Percentiles rank a stretch among this genome's conserved stretches.
phyloP scores from a whole-genome alignment of 2,113 vertebrate genomes.

The Phrynocephalus versicolor region DNA sequence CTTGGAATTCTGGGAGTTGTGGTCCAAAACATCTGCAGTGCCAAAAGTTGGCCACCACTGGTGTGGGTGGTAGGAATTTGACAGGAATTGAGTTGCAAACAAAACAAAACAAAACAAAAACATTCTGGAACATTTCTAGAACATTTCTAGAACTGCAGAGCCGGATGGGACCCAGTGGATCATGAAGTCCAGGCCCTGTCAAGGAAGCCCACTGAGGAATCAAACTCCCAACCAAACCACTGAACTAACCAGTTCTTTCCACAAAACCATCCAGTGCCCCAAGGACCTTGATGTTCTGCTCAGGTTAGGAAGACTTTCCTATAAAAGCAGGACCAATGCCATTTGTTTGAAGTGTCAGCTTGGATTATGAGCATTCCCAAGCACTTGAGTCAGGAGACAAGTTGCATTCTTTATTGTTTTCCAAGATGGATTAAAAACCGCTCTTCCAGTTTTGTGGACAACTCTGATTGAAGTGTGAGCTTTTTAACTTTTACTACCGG shows the following conservation, averaged over 20 bases:
- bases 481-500: slow-evolving; percentile 35
- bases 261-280: no score
- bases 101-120: no score
- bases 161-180: no score
- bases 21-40: no score
- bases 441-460: not conserved
- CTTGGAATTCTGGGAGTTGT: no score
- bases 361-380: slow-evolving; percentile 17
- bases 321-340: slow-evolving; percentile 6
- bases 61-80: not conserved
- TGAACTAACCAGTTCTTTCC: no score
- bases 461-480: not conserved
- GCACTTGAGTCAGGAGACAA: slow-evolving; percentile 4
- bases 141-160: no score
- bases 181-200: no score
- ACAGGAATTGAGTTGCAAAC: not conserved
- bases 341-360: slow-evolving; percentile 17
- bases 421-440: slow-evolving; percentile 23
- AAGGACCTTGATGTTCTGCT: rapidly evolving
- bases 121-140: no score
- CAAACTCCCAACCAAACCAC: no score
- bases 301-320: not conserved
- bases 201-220: no score
- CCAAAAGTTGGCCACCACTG: no score
- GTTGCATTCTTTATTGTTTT: slow-evolving; percentile 22